These are phyloP conservation scores for Drosophila ogumai DNA, from an alignment of 1,140 invertebrate genomes.

Conservation along the genomic window DNA sequence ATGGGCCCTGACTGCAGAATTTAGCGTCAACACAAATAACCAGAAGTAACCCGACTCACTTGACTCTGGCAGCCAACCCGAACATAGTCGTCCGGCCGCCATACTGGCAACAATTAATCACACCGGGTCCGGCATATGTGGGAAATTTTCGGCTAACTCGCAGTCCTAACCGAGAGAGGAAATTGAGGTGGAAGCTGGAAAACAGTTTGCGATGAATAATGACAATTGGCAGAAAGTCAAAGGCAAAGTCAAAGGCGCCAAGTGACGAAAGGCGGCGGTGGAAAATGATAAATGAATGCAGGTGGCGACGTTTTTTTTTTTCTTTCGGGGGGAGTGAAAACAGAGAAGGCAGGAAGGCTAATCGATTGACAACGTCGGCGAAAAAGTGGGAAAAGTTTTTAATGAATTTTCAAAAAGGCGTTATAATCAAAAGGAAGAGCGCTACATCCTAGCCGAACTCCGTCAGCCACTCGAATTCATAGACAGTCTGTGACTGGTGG, in stretches of 20 bases:
- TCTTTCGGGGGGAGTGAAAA: neutral
- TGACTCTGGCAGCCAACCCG: conserved; percentile 13
- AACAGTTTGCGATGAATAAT: conserved; percentile 81
- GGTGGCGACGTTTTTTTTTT: conserved; percentile 55
- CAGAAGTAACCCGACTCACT: conserved; percentile 37
- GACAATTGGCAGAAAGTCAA: conserved; percentile 83
- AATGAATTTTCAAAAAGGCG: conserved; percentile 81
- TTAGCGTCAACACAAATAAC: conserved; percentile 74
- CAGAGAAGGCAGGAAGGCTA: conserved; percentile 31
- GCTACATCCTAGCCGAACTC: conserved; percentile 18
- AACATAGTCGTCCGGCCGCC: conserved; percentile 37
- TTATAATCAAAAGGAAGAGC: conserved; percentile 69
- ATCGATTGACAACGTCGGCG: conserved; percentile 59
- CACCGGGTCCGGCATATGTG: conserved; percentile 75
- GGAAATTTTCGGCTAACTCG: conserved; percentile 67
- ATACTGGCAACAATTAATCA: conserved; percentile 71
- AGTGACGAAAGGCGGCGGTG: conserved; percentile 64
- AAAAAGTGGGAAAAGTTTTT: conserved; percentile 68
- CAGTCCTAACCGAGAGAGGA: conserved; percentile 7
- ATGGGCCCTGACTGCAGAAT: conserved; percentile 56
- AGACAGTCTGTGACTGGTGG: conserved; percentile 66
- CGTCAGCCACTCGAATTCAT: conserved; percentile 31
- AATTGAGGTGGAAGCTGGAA: conserved; percentile 49
- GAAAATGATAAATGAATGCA: conserved; percentile 79
- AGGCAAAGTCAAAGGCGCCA: conserved; percentile 80